Conservation (phyloP, 1,140 invertebrate genomes). For the Panagrolaimus sp. region DNA sequence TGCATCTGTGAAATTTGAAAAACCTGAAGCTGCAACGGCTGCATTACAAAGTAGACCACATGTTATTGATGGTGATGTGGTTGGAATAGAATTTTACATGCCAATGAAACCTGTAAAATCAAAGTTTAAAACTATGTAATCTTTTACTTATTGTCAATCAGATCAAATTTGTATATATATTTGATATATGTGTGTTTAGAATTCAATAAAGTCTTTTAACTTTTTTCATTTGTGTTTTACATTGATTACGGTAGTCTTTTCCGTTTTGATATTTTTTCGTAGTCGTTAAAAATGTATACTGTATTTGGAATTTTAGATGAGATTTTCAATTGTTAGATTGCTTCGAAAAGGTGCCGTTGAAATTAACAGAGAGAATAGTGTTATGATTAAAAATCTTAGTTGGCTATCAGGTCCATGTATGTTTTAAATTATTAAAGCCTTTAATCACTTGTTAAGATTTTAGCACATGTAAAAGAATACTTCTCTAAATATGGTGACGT, state of each 20-base stretch:
- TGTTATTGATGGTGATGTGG: conserved; percentile 54
- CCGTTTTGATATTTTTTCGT: conserved; percentile 9
- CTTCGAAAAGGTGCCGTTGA: not conserved
- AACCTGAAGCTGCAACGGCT: conserved; percentile 35
- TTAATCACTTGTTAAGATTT: not conserved
- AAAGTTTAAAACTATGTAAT: no score
- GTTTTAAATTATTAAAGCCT: not conserved
- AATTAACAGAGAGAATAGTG: not conserved
- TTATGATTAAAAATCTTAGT: conserved; percentile 3
- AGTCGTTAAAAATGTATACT: not conserved
- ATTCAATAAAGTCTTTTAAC: no score
- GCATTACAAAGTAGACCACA: conserved; percentile 51
- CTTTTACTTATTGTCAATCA: no score
- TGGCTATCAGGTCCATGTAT: conserved; percentile 3
- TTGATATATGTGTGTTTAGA: no score
- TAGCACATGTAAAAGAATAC: conserved; percentile 12
- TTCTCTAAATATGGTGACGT: not conserved
- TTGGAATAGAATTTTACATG: conserved; percentile 11
- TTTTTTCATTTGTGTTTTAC: no score
- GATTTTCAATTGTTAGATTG: not conserved
- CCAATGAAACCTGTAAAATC: no score
- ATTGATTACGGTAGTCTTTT: conserved; percentile 5
- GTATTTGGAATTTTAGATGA: not conserved
- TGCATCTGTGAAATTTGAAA: conserved; percentile 49
- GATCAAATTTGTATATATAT: no score